Conservation (phyloP, 2,113 vertebrate genomes). For the Proteles cristata region DNA sequence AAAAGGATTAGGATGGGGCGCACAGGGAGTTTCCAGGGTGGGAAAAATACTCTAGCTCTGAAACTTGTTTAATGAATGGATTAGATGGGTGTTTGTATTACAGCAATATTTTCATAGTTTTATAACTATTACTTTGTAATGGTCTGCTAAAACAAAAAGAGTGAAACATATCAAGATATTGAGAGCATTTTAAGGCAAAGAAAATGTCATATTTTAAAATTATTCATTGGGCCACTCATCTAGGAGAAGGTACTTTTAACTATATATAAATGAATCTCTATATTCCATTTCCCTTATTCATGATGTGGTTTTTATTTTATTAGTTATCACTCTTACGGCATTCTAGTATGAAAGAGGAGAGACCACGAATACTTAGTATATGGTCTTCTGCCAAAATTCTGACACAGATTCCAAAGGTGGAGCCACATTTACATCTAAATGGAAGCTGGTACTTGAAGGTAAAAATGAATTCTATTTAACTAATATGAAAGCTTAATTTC, state of each 20-base stretch:
- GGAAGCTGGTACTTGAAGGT: conserved; percentile 89
- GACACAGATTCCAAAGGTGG: conserved; percentile 85
- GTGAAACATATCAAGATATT: conserved; percentile 1
- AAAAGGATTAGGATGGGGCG: neutral
- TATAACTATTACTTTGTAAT: conserved; percentile 31
- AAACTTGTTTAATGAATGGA: neutral
- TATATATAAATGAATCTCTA: neutral
- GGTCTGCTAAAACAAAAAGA: conserved; percentile 44
- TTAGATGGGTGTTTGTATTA: neutral
- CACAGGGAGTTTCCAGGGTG: neutral
- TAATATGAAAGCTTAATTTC: conserved; percentile 39
- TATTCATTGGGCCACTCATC: neutral
- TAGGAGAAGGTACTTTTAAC: neutral
- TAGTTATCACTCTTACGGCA: conserved; percentile 87
- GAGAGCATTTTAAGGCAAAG: conserved; percentile 48
- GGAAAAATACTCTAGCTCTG: neutral
- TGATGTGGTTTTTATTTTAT: conserved; percentile 53
- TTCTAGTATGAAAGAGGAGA: conserved; percentile 84
- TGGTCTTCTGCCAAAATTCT: conserved; percentile 90
- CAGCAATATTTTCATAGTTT: neutral
- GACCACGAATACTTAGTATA: conserved; percentile 88
- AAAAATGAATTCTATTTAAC: conserved; percentile 50
- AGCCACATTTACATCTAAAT: conserved; percentile 75
- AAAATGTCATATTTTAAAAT: conserved; percentile 20
- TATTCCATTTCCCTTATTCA: conserved; percentile 41